These are phyloP conservation scores for Macrosteles quadrilineatus DNA, from an alignment of 1,140 invertebrate species.

Conservation along the genomic window DNA sequence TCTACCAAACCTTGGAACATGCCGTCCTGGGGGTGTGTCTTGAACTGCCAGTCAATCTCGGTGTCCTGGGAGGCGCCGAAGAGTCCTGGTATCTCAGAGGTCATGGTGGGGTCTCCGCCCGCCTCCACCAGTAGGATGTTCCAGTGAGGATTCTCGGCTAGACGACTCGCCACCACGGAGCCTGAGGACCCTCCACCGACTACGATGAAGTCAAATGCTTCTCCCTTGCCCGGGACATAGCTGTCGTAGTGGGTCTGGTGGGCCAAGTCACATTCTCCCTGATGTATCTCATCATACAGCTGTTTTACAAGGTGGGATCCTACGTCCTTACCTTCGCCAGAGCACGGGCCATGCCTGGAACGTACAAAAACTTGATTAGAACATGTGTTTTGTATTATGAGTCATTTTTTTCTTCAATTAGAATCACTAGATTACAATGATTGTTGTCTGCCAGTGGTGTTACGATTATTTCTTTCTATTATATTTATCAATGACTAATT, in stretches of 20 bases:
- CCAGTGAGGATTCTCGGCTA: conserved; percentile 63
- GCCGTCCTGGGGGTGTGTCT: conserved; percentile 62
- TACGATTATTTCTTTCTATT: too few species aligned
- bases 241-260: conserved; percentile 1
- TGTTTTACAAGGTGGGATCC: background rate
- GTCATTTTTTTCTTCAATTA: too few species aligned
- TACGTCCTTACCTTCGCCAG: background rate
- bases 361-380: too few species aligned
- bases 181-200: conserved; percentile 75
- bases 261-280: conserved; percentile 7
- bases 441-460: too few species aligned
- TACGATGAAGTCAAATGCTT: conserved; percentile 46
- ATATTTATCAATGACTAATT: too few species aligned
- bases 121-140: conserved; percentile 64
- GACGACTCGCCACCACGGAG: conserved; percentile 60
- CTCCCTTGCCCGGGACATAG: conserved; percentile 1
- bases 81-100: conserved; percentile 61
- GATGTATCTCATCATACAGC: conserved; percentile 13
- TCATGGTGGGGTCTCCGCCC: conserved; percentile 70
- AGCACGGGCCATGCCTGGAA: conserved; percentile 14
- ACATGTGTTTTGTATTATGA: too few species aligned
- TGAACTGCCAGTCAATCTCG: conserved; percentile 67
- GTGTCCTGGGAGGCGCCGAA: background rate
- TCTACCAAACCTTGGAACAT: conserved; percentile 53
- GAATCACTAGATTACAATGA: too few species aligned